Conservation (phyloP, 2,113 vertebrate species). For the Amphiprion percula region DNA sequence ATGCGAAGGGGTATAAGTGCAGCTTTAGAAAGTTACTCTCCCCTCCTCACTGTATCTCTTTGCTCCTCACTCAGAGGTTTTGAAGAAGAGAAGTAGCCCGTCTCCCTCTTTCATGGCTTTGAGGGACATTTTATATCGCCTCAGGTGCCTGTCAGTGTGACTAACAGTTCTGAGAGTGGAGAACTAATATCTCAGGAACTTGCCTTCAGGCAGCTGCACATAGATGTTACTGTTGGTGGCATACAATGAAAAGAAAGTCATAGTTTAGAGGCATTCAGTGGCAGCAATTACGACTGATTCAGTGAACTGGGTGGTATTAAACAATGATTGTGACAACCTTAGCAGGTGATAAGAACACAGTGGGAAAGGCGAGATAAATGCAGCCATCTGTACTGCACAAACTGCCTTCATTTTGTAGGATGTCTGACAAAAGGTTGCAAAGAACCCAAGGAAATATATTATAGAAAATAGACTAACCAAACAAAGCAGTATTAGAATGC, state of each 20-base stretch:
- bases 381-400: constrained; percentile 41
- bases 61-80: constrained; percentile 61
- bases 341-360: constrained; percentile 46
- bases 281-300: constrained; percentile 65
- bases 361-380: constrained; percentile 38
- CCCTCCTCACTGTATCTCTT: constrained; percentile 61
- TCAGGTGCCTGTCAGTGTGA: constrained; percentile 82
- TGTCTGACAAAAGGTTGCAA: constrained; percentile 44
- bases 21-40: constrained; percentile 73
- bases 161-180: constrained; percentile 79
- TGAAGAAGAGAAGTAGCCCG: constrained; percentile 77
- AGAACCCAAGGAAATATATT: constrained; percentile 32
- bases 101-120: constrained; percentile 78
- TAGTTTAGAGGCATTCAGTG: constrained; percentile 53
- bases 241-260: constrained; percentile 64
- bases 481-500: constrained; percentile 49
- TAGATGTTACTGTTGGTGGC: constrained; percentile 70
- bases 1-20: constrained; percentile 75
- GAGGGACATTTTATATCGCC: constrained; percentile 81
- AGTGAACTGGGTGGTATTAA: constrained; percentile 53
- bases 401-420: constrained; percentile 43
- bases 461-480: constrained; percentile 26
- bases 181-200: constrained; percentile 78
- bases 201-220: constrained; percentile 75
- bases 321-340: constrained; percentile 61